Percentiles rank a stretch among this genome's conserved stretches.
Evolutionary conservation across 2,797 vertebrate species (phyloP).

Genomic region (Atherinosoma microstoma): DNA sequence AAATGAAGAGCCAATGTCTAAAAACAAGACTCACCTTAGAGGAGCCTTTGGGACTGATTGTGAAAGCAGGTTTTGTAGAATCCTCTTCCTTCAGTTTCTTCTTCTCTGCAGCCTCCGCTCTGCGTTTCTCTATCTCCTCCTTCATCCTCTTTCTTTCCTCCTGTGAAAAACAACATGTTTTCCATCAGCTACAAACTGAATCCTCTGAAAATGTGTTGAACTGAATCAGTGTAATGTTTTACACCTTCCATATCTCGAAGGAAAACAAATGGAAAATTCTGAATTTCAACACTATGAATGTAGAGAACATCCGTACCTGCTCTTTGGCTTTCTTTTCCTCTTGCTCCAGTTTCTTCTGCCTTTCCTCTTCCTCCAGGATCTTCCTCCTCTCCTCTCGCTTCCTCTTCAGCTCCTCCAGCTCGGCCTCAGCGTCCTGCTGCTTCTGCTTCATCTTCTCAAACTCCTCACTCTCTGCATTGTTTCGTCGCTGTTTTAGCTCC

Average conservation of each 20-base stretch:
- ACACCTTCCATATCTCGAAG: background rate
- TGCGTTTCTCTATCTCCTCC: slow-evolving; percentile 95
- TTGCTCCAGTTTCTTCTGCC: slow-evolving; percentile 88
- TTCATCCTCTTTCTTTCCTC: slow-evolving; percentile 95
- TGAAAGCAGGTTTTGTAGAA: slow-evolving; percentile 85
- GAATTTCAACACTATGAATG: background rate
- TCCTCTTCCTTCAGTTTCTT: slow-evolving; percentile 89
- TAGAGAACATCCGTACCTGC: slow-evolving; percentile 78
- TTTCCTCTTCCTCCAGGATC: slow-evolving; percentile 93
- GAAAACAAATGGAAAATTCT: background rate
- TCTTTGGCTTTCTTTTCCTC: slow-evolving; percentile 90
- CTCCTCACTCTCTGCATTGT: slow-evolving; percentile 88
- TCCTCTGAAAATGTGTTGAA: background rate
- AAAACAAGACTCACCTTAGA: slow-evolving; percentile 87
- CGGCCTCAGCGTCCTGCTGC: slow-evolving; percentile 89
- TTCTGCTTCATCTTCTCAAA: slow-evolving; percentile 94
- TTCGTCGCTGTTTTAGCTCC: slow-evolving; percentile 87
- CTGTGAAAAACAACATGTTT: slow-evolving; percentile 69
- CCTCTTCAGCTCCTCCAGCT: slow-evolving; percentile 94
- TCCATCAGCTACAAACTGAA: background rate
- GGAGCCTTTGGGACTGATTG: slow-evolving; percentile 92
- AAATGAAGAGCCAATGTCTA: no score
- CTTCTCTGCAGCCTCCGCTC: slow-evolving; percentile 95
- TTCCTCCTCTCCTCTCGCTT: slow-evolving; percentile 94
- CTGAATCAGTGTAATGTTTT: fast-evolving